phyloP scores from a whole-genome alignment of 2,888 invertebrate genomes.

The Resseliella maxima region DNA sequence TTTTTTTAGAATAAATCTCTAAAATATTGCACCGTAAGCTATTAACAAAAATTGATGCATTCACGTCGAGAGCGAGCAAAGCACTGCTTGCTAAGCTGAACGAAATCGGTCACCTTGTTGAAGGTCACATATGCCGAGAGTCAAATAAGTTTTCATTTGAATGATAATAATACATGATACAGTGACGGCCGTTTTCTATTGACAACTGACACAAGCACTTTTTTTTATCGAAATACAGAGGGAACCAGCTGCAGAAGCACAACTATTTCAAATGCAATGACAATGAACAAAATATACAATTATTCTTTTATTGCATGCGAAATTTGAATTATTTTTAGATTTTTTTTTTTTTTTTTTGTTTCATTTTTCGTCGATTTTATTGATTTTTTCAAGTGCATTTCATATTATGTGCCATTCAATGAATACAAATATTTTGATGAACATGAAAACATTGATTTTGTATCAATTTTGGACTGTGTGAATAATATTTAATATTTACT shows the following conservation, averaged over 20 bases:
- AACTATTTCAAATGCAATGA: background rate
- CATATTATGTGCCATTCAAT: no score
- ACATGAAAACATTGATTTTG: no score
- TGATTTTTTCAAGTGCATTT: no score
- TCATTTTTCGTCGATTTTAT: no score
- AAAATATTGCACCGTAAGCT: background rate
- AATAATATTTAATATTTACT: no score
- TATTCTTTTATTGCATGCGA: no score
- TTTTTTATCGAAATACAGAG: background rate
- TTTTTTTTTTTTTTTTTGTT: no score
- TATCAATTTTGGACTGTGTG: no score
- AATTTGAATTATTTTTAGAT: no score
- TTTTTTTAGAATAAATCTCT: background rate
- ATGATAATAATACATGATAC: background rate
- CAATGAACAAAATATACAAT: background rate
- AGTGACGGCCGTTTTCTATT: no score
- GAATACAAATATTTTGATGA: no score
- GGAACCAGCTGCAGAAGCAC: background rate
- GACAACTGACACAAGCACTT: no score
- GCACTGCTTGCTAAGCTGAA: conserved; percentile 56
- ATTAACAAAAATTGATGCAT: conserved; percentile 56
- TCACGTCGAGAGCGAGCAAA: conserved; percentile 58
- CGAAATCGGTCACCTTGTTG: conserved; percentile 69
- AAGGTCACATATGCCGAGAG: conserved; percentile 69
- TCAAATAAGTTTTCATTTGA: background rate